phyloP scores from a whole-genome alignment of 2,888 invertebrate genomes.

The Euproctis similis region DNA sequence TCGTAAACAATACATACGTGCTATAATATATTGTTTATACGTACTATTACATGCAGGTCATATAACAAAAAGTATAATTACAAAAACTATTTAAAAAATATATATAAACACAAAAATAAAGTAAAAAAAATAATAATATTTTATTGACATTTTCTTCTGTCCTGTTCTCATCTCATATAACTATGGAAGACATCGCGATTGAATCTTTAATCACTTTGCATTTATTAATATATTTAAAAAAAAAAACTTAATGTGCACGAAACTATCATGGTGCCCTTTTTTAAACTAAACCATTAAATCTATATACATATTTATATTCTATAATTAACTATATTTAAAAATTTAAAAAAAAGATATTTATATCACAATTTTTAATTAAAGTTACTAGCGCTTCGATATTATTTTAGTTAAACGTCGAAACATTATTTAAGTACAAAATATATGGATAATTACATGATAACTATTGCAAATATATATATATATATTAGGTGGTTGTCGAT shows the following conservation, averaged over 20 bases:
- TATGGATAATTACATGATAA: conserved; percentile 40
- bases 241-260: conserved; percentile 32
- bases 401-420: conserved; percentile 39
- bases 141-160: conserved; percentile 18
- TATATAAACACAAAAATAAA: no score
- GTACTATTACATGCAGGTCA: conserved; percentile 25
- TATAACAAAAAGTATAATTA: conserved; percentile 24
- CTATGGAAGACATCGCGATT: conserved; percentile 54
- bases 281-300: conserved; percentile 17
- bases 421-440: conserved; percentile 66
- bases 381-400: conserved; percentile 42
- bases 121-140: no score
- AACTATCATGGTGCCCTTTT: conserved; percentile 18
- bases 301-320: conserved; percentile 25
- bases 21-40: conserved; percentile 24
- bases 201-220: conserved; percentile 33
- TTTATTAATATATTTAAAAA: conserved; percentile 10
- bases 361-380: conserved; percentile 64
- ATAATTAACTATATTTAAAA: conserved; percentile 30
- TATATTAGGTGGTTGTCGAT: conserved; percentile 43
- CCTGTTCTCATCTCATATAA: conserved; percentile 30
- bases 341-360: conserved; percentile 40
- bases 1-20: conserved; percentile 28
- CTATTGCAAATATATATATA: conserved; percentile 44
- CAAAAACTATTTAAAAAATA: no score